These are phyloP conservation scores for Tarsius wallacei DNA, from an alignment of 2,797 vertebrate species.

Conservation along the genomic window DNA sequence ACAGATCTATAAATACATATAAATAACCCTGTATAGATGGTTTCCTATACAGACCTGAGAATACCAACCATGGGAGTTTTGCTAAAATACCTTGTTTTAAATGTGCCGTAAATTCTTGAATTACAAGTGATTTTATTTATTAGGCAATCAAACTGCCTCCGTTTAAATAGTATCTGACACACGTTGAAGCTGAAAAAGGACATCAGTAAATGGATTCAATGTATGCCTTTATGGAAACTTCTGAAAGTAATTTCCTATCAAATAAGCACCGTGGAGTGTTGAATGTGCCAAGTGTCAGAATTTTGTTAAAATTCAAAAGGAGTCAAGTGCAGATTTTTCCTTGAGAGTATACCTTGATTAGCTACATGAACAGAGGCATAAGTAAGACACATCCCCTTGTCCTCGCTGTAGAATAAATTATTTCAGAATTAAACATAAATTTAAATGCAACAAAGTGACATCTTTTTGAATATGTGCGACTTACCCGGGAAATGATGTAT, in stretches of 20 bases:
- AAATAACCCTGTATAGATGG: not conserved
- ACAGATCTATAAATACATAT: not conserved
- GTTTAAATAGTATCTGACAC: slow-evolving; percentile 48
- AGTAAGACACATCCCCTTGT: slow-evolving; percentile 62
- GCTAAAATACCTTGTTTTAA: slow-evolving; percentile 60
- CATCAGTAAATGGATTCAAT: slow-evolving; percentile 60
- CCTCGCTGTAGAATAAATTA: slow-evolving; percentile 43
- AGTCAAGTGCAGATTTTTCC: slow-evolving; percentile 54
- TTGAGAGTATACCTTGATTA: slow-evolving; percentile 72
- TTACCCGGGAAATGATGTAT: slow-evolving; percentile 74
- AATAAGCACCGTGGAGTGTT: slow-evolving; percentile 64
- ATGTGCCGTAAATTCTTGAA: not conserved
- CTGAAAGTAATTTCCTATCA: slow-evolving; percentile 76
- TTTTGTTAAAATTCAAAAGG: slow-evolving; percentile 72
- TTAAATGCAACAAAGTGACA: slow-evolving; percentile 72
- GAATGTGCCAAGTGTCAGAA: slow-evolving; percentile 38
- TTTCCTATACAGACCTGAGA: not conserved
- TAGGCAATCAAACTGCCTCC: slow-evolving; percentile 55
- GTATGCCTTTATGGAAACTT: slow-evolving; percentile 65
- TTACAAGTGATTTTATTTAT: slow-evolving; percentile 74
- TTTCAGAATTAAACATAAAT: slow-evolving; percentile 76
- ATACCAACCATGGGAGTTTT: not conserved
- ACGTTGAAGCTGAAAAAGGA: slow-evolving; percentile 39
- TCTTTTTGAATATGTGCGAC: slow-evolving; percentile 52
- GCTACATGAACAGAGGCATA: not conserved